Evolutionary conservation across 2,888 invertebrate genomes (phyloP).

Genomic region (Nysson spinosus): DNA sequence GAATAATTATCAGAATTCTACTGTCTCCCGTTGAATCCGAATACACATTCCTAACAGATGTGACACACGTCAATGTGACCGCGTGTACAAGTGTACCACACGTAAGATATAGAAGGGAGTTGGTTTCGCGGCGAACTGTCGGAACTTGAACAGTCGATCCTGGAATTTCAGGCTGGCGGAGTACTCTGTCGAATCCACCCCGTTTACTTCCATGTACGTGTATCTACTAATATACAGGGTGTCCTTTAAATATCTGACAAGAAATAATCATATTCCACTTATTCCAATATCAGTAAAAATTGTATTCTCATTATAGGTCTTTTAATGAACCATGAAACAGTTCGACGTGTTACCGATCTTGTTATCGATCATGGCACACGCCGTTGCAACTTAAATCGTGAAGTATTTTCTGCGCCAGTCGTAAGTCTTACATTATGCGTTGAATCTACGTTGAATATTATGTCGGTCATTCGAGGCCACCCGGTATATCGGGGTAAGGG

Average conservation of each 20-base stretch:
- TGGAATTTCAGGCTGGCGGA: conserved; percentile 54
- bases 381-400: too few species aligned
- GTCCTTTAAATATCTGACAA: background rate
- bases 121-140: conserved; percentile 53
- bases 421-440: too few species aligned
- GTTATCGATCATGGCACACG: too few species aligned
- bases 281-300: too few species aligned
- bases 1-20: conserved; percentile 27
- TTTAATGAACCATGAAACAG: too few species aligned
- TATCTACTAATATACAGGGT: background rate
- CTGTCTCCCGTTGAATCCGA: conserved; percentile 15
- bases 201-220: conserved; percentile 6
- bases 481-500: background rate
- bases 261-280: background rate
- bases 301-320: too few species aligned
- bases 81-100: conserved; percentile 21
- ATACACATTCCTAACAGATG: conserved; percentile 36
- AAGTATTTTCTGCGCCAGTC: too few species aligned
- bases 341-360: too few species aligned
- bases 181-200: conserved; percentile 31
- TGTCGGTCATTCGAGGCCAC: background rate
- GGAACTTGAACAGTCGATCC: conserved; percentile 50
- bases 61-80: conserved; percentile 24
- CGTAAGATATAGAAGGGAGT: conserved; percentile 29
- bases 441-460: background rate